Evolutionary conservation across 64 coral and sea anemone genomes (phyloP).

Genomic region (Anthopleura sola): DNA sequence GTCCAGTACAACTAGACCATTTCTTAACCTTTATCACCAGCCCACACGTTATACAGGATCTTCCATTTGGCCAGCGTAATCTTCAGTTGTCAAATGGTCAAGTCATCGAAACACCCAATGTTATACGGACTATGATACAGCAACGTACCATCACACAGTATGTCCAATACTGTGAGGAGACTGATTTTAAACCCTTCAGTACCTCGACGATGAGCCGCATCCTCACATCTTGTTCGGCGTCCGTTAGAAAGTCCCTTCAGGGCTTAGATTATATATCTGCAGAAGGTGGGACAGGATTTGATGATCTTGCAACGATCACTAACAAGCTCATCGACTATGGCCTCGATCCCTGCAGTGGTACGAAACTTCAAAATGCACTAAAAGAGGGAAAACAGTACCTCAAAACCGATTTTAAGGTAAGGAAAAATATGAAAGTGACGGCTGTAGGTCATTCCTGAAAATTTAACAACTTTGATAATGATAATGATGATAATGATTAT

Average conservation of each 20-base stretch:
- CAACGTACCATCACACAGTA: conserved; percentile 5
- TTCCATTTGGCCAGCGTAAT: neutral
- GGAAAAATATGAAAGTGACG: neutral
- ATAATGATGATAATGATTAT: neutral
- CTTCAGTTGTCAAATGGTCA: neutral
- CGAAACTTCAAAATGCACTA: neutral
- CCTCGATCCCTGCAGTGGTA: neutral
- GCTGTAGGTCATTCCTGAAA: neutral
- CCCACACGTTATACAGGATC: conserved; percentile 33
- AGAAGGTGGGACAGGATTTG: neutral
- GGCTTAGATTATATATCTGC: conserved; percentile 7
- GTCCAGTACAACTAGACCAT: conserved; percentile 12
- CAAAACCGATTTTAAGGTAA: conserved; percentile 28
- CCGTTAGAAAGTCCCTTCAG: neutral
- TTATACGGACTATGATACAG: neutral
- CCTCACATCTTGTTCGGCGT: neutral
- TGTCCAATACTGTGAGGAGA: conserved; percentile 17
- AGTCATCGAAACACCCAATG: conserved; percentile 28
- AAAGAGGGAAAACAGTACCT: conserved; percentile 21
- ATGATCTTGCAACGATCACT: neutral
- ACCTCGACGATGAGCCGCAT: neutral
- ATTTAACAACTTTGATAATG: conserved; percentile 43
- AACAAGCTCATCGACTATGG: neutral
- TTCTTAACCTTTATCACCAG: conserved; percentile 43
- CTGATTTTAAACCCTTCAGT: conserved; percentile 23